Evolutionary conservation across 2,797 vertebrate species (phyloP), one percentile per base, ranked within the genome.

Genomic region (Novumbra hubbsi): DNA sequence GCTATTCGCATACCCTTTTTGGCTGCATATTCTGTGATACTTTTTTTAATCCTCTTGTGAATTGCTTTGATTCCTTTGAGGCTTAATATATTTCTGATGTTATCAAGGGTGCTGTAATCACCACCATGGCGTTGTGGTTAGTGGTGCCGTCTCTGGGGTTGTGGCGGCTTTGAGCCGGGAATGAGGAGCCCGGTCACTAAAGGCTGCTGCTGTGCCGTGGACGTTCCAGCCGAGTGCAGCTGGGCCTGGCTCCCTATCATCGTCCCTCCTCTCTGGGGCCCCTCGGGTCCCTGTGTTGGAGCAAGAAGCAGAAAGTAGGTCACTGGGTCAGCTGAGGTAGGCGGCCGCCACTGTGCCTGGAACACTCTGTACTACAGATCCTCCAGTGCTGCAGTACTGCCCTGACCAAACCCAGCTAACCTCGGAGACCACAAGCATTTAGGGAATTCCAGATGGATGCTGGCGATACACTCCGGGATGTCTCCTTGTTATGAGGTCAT

Each of bases 271-370:
- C n/a, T 83, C 76, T 81, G 78, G 84, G 80, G 80, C 81, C 82
- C 81, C 88, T 74, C 76, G 81, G 84, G 83, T 83, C 82, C 81
- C 4, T 73, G 82, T 1, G 68, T 71, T 80, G 78, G 71, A 82
- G 80, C 81, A 62, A 76, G 73, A 86, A 76, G 80, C 49, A 45
- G 89, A 93, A 94, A 94, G 91, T 94, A 90, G 92, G 94, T 94
- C 92, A 94, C 88, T 94, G 92, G 93, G 93, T 94, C 93, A 93
- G 83, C 80, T 81, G 76, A 84, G 88, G 85, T 81, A 19, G 19
- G 17, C 60, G 85, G 81, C 85, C 70, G 81, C 81, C 89, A 67
- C 86, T 16, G 88, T 84, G 90, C 89, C 82, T 77, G 70, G 87
- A 91, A 80, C 71, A 76, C 81, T n/a, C n/a, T 68, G 60, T 38